phyloP scores from a whole-genome alignment of 1,140 invertebrate species.

The Aphelenchoides fujianensis region DNA sequence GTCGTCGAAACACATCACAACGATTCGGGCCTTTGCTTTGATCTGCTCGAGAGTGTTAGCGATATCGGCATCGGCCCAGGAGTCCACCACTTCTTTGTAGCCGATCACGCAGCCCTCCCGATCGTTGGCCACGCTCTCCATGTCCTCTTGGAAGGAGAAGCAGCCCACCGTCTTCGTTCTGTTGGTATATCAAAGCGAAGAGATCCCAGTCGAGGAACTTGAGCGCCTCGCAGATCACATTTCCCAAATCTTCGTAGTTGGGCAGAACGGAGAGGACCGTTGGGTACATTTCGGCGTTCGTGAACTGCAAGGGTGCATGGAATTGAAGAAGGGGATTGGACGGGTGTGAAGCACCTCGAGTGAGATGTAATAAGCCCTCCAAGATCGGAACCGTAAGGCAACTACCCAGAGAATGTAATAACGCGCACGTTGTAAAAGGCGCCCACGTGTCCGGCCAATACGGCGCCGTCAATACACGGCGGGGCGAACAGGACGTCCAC shows the following conservation, averaged over 20 bases:
- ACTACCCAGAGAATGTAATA: background rate
- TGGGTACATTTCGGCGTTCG: conserved; percentile 15
- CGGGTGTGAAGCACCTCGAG: too few species aligned
- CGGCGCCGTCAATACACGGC: conserved; percentile 21
- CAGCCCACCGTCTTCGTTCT: conserved; percentile 31
- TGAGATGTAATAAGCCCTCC: too few species aligned
- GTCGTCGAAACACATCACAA: conserved; percentile 33
- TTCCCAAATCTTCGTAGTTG: conserved; percentile 26
- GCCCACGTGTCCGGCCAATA: conserved; percentile 20
- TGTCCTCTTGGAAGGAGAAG: conserved; percentile 26
- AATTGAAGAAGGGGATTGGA: background rate
- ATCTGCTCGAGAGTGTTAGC: background rate
- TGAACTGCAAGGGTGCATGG: conserved; percentile 18
- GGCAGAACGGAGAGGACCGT: conserved; percentile 17
- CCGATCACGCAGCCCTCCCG: conserved; percentile 16
- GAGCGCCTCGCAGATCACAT: conserved; percentile 13
- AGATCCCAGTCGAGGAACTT: conserved; percentile 15
- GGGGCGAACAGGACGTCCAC: conserved; percentile 38
- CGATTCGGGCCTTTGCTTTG: conserved; percentile 20
- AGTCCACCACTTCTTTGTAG: conserved; percentile 26
- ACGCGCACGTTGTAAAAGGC: too few species aligned
- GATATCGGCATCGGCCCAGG: conserved; percentile 15
- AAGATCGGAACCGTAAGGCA: too few species aligned
- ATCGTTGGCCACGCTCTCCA: conserved; percentile 27
- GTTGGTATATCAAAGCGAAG: conserved; percentile 34